Conservation (phyloP, 2,797 vertebrate species). For the Petrocephalus schoutedeni region DNA sequence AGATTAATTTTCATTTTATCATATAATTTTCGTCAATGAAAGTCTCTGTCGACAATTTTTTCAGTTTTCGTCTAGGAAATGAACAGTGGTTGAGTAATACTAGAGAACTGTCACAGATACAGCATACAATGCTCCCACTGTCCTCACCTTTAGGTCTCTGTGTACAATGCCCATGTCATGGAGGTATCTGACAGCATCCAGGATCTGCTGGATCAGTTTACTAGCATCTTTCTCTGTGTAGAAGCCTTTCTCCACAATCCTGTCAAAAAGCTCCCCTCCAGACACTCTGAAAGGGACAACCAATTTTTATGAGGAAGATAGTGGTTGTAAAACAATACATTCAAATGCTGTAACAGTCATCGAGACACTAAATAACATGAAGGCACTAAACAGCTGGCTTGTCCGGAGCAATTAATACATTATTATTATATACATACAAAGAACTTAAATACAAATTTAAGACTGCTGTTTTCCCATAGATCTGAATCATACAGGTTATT, state of each 20-base stretch:
- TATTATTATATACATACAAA: not conserved
- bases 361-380: not conserved
- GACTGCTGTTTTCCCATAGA: not conserved
- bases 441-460: not conserved
- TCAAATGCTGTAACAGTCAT: not conserved
- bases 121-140: not conserved
- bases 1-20: not conserved
- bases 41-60: not conserved
- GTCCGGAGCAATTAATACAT: not conserved
- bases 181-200: conserved; percentile 91
- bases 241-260: conserved; percentile 96
- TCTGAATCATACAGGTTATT: not conserved
- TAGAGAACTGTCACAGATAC: not conserved
- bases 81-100: not conserved
- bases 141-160: conserved; percentile 84
- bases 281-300: conserved; percentile 69
- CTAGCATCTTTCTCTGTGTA: conserved; percentile 95
- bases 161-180: conserved; percentile 92
- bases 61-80: not conserved
- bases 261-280: conserved; percentile 89
- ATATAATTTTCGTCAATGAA: not conserved
- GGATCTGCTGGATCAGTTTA: conserved; percentile 87
- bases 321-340: not conserved
- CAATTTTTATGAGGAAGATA: not conserved
- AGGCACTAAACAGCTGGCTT: not conserved